These are phyloP conservation scores for Troides aeacus DNA, from an alignment of 2,888 invertebrate species.

Conservation along the genomic window DNA sequence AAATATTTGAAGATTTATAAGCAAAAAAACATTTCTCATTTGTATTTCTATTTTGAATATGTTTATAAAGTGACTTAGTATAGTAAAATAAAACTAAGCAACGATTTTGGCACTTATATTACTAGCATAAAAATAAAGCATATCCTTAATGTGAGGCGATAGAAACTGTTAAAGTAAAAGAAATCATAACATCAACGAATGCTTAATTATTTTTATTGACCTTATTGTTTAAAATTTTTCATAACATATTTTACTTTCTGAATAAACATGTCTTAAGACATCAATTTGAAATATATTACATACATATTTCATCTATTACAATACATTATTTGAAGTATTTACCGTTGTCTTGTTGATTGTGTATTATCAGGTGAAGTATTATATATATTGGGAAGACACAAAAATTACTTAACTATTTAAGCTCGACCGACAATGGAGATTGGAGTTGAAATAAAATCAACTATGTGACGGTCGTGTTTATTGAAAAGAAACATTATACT, in stretches of 20 bases:
- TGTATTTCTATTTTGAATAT: background rate
- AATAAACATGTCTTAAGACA: conserved; percentile 24
- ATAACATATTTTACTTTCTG: background rate
- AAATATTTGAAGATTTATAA: background rate
- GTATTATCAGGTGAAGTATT: conserved; percentile 3
- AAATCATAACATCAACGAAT: background rate
- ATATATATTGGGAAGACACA: conserved; percentile 42
- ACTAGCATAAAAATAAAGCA: background rate
- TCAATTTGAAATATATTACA: conserved; percentile 14
- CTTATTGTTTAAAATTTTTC: background rate
- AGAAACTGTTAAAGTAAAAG: background rate
- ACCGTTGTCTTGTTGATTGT: conserved; percentile 1
- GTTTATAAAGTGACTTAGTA: background rate
- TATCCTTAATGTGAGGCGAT: background rate
- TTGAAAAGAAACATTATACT: conserved; percentile 15
- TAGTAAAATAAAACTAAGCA: background rate
- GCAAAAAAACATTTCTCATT: too few relatives aligned
- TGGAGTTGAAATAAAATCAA: conserved; percentile 22
- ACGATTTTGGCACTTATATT: conserved; percentile 32
- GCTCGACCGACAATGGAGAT: conserved; percentile 49
- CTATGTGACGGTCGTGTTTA: conserved; percentile 14
- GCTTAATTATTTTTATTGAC: background rate
- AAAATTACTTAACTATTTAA: conserved; percentile 52
- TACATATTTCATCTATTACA: background rate
- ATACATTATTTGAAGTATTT: background rate